Conservation (phyloP, 2,113 vertebrate species). For the Oncorhynchus gorbuscha region DNA sequence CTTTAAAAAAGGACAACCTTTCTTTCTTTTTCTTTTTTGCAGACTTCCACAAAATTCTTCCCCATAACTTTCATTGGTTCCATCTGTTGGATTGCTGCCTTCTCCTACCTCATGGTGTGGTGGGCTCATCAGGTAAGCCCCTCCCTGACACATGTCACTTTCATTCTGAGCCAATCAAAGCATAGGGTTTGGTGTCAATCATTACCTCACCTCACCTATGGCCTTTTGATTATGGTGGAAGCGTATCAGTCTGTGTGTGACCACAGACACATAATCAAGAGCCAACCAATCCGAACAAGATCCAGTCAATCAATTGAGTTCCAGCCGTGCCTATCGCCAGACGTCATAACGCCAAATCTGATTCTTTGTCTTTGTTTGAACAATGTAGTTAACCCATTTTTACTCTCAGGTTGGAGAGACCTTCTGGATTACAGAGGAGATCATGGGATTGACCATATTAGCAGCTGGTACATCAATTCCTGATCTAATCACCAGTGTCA, state of each 20-base stretch:
- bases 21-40: slow-evolving; percentile 23
- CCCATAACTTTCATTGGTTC: slow-evolving; percentile 89
- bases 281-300: not conserved
- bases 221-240: not conserved
- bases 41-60: slow-evolving; percentile 86
- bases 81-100: slow-evolving; percentile 90
- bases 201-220: not conserved
- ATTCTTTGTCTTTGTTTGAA: not conserved
- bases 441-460: slow-evolving; percentile 77
- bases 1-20: too few relatives aligned
- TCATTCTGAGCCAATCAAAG: too few relatives aligned
- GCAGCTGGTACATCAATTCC: slow-evolving; percentile 78
- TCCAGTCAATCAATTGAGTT: not conserved
- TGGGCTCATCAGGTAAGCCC: slow-evolving; percentile 96
- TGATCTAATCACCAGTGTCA: slow-evolving; percentile 78
- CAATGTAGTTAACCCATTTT: not conserved
- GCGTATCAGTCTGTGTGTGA: not conserved
- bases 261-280: not conserved
- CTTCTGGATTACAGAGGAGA: slow-evolving; percentile 76
- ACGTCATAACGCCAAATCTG: not conserved
- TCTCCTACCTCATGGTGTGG: slow-evolving; percentile 99
- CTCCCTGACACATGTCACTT: slow-evolving; percentile 2
- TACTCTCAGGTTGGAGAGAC: slow-evolving; percentile 73
- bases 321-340: not conserved
- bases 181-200: not conserved